phyloP scores from a whole-genome alignment of 2,888 invertebrate genomes.

The Dryobota labecula region DNA sequence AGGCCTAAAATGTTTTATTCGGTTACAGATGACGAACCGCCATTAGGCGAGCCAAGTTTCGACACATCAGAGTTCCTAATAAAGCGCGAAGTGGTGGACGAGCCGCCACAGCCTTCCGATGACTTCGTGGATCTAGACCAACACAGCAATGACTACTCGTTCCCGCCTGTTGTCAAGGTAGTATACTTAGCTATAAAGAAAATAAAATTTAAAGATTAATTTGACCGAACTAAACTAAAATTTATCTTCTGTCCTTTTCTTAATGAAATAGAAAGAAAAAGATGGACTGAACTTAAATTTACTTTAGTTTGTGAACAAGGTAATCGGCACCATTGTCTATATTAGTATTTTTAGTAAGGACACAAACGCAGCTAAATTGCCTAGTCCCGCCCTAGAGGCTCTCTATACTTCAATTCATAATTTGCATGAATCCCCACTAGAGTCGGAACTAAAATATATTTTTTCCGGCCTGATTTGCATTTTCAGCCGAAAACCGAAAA shows the following conservation, averaged over 20 bases:
- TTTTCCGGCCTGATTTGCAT: background rate
- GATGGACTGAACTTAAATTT: too few species aligned
- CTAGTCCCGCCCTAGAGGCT: too few species aligned
- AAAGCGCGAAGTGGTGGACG: slow-evolving; percentile 85
- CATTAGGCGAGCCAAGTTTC: slow-evolving; percentile 95
- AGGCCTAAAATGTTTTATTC: background rate
- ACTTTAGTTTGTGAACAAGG: too few species aligned
- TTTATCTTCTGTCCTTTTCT: too few species aligned
- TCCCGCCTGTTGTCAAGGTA: slow-evolving; percentile 85
- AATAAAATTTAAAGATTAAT: too few species aligned
- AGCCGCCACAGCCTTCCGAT: slow-evolving; percentile 77
- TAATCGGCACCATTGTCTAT: too few species aligned
- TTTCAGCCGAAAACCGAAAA: background rate
- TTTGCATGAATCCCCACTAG: background rate
- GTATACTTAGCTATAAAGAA: background rate
- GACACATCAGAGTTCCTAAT: slow-evolving; percentile 96
- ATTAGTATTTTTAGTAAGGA: too few species aligned
- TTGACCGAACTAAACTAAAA: too few species aligned
- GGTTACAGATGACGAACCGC: slow-evolving; percentile 86
- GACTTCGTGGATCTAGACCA: slow-evolving; percentile 85
- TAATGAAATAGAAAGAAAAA: too few species aligned
- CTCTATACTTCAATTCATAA: background rate
- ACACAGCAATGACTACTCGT: slow-evolving; percentile 77
- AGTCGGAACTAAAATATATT: background rate
- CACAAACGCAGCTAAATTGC: too few species aligned